These are phyloP conservation scores for Etheostoma cragini DNA, from an alignment of 2,113 vertebrate genomes.

Conservation along the genomic window DNA sequence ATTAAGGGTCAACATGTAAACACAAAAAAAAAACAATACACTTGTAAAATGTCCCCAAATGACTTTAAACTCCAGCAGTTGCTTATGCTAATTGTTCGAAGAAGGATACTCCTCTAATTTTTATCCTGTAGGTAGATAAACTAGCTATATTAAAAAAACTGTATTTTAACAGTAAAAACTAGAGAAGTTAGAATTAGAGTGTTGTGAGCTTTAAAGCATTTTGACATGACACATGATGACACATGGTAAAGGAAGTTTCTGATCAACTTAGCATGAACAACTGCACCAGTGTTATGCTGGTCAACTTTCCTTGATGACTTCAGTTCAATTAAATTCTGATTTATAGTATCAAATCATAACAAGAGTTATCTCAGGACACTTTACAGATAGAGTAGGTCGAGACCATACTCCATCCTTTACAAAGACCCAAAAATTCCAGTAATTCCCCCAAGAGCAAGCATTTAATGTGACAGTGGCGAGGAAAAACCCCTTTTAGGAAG, in stretches of 20 bases:
- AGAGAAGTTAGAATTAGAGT: neutral
- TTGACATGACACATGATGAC: constrained; percentile 26
- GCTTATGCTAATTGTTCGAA: constrained; percentile 3
- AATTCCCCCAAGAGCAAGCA: no score
- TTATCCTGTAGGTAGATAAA: neutral
- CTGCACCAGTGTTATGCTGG: constrained; percentile 7
- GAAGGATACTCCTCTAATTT: neutral
- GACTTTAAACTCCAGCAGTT: neutral
- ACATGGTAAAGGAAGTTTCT: constrained; percentile 20
- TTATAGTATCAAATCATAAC: no score
- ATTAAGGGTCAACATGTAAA: neutral
- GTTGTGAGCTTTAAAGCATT: constrained; percentile 5
- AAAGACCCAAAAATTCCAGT: no score
- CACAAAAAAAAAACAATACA: neutral
- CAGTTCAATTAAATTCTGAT: no score
- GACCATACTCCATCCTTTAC: no score
- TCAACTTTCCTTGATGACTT: constrained; percentile 16
- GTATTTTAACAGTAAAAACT: neutral
- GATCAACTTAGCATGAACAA: constrained; percentile 43
- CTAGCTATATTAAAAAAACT: neutral
- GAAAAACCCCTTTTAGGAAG: no score
- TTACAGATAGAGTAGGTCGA: no score
- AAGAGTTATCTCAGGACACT: no score
- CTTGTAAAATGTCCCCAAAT: neutral
- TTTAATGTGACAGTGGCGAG: no score